Percentiles rank a stretch among this genome's conserved stretches.
Conservation (phyloP, 2,113 vertebrate species). For the Seriola rivoliana region DNA sequence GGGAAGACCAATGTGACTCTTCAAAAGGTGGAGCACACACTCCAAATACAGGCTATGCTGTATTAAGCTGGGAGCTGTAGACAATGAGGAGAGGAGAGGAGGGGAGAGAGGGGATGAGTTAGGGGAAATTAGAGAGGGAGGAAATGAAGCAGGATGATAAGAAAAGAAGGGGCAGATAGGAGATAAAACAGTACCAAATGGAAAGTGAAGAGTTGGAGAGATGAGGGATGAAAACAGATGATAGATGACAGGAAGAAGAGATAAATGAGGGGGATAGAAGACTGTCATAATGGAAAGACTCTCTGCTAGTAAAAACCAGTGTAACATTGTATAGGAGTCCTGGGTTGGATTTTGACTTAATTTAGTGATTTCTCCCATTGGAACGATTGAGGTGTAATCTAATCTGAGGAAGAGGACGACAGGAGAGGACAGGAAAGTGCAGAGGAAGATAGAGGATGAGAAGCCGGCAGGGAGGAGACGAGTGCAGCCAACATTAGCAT, state of each 20-base stretch:
- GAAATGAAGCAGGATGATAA: neutral
- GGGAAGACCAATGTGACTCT: neutral
- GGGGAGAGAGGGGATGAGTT: neutral
- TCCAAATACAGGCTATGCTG: neutral
- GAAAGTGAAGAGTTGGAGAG: neutral
- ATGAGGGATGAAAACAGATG: constrained; percentile 16
- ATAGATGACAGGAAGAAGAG: neutral
- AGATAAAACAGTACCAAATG: neutral
- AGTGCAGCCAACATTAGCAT: constrained; percentile 66
- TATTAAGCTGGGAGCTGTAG: constrained; percentile 14
- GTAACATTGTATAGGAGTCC: neutral
- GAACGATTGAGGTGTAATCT: constrained; percentile 32
- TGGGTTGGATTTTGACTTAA: neutral
- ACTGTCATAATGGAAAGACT: neutral
- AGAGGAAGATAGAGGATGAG: constrained; percentile 7
- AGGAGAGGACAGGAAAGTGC: constrained; percentile 20
- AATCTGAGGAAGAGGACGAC: constrained; percentile 25
- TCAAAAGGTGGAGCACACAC: constrained; percentile 14
- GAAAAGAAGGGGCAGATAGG: neutral
- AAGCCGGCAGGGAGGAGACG: constrained; percentile 1
- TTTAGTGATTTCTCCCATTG: neutral
- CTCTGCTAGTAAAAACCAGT: neutral
- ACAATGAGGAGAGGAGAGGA: neutral
- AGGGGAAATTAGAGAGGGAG: neutral
- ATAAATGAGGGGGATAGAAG: neutral